These are phyloP conservation scores for Lordiphosa stackelbergi DNA, from an alignment of 1,140 invertebrate species.

Conservation along the genomic window DNA sequence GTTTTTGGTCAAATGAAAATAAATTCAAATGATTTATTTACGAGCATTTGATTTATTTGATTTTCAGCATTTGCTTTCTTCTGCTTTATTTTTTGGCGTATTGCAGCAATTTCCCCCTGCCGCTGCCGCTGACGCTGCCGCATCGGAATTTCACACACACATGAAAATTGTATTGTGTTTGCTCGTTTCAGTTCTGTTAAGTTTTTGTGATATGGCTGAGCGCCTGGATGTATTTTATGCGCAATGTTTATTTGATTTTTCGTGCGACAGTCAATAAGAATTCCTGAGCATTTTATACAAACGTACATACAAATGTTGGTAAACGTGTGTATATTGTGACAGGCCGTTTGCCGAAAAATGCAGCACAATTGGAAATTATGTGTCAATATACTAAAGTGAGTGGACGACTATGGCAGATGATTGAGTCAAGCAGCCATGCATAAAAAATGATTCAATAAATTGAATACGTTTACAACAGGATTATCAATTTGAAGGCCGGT, in stretches of 20 bases:
- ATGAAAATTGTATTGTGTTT: constrained; percentile 57
- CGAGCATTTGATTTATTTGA: constrained; percentile 75
- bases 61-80: constrained; percentile 54
- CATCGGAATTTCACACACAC: constrained; percentile 6
- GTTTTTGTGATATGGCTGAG: constrained; percentile 26
- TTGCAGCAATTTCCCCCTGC: constrained; percentile 11
- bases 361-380: neutral
- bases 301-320: constrained; percentile 1
- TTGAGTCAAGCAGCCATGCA: too few species aligned
- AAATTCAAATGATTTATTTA: constrained; percentile 76
- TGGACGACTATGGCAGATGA: too few species aligned
- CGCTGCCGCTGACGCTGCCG: constrained; percentile 1
- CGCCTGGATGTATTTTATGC: constrained; percentile 42
- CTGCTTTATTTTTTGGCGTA: constrained; percentile 4
- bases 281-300: constrained; percentile 22
- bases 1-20: constrained; percentile 66
- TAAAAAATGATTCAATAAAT: too few species aligned
- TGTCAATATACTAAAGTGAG: constrained; percentile 1
- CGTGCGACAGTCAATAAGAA: constrained; percentile 58
- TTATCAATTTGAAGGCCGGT: too few species aligned
- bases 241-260: constrained; percentile 54
- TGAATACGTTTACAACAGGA: too few species aligned
- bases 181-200: constrained; percentile 28
- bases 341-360: too few species aligned
- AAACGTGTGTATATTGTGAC: neutral